phyloP scores from a whole-genome alignment of 2,113 vertebrate genomes.

The Nestor notabilis region DNA sequence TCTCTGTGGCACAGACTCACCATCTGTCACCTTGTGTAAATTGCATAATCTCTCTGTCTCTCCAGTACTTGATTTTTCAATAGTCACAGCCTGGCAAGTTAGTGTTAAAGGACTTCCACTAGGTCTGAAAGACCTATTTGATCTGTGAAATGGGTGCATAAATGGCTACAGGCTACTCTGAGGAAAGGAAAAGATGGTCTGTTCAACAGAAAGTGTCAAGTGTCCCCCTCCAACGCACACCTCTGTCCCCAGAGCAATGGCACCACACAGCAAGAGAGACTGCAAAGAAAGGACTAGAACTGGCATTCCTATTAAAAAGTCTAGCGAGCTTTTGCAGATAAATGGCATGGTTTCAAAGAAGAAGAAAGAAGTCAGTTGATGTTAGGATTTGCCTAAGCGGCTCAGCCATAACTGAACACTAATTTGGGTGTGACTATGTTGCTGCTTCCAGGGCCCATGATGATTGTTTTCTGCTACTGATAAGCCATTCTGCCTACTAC shows the following conservation, averaged over 20 bases:
- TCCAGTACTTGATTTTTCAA: background rate
- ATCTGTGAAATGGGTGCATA: background rate
- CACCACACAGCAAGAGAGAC: background rate
- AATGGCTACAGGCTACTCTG: background rate
- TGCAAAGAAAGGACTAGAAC: background rate
- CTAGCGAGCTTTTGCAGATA: background rate
- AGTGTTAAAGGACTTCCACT: background rate
- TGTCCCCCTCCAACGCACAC: rapidly evolving
- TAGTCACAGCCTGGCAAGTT: background rate
- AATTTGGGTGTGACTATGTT: background rate
- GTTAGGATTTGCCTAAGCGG: background rate
- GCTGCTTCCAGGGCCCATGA: background rate
- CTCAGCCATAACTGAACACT: background rate
- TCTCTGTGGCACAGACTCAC: background rate
- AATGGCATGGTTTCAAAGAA: background rate
- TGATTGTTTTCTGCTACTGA: background rate
- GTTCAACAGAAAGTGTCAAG: background rate
- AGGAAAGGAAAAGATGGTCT: background rate
- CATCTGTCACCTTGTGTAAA: background rate
- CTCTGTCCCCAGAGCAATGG: background rate
- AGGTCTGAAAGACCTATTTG: background rate
- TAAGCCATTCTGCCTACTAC: background rate
- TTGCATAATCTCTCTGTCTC: background rate
- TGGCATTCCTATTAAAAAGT: background rate
- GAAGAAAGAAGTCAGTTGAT: background rate